Percentiles rank a stretch among this genome's conserved stretches.
phyloP scores from a whole-genome alignment of 2,113 vertebrate genomes.

The Hystrix brachyura region DNA sequence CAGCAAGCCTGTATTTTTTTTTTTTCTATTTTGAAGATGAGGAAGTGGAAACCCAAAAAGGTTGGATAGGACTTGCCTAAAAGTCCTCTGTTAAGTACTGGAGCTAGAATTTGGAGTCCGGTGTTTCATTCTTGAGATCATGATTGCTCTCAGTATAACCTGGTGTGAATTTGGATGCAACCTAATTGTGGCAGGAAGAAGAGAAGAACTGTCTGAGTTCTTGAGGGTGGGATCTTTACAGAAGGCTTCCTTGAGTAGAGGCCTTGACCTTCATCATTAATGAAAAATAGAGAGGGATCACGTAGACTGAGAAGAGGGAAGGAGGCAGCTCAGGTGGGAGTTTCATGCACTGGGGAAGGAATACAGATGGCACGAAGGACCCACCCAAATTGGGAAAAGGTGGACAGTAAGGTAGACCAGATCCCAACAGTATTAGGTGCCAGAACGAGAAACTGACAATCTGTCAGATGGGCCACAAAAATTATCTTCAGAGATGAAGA shows the following conservation, averaged over 20 bases:
- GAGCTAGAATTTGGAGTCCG: background rate
- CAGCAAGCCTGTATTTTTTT: background rate
- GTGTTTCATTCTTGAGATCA: background rate
- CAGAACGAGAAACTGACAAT: background rate
- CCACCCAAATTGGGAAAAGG: background rate
- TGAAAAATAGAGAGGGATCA: background rate
- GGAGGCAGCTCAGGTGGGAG: background rate
- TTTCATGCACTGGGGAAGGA: background rate
- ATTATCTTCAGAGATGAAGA: background rate
- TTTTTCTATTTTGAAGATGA: slow-evolving; percentile 23
- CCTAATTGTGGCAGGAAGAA: background rate
- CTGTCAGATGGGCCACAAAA: slow-evolving; percentile 25
- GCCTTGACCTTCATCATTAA: background rate
- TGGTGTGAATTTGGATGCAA: background rate
- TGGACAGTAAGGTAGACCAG: background rate
- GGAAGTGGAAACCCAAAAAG: background rate
- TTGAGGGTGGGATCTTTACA: background rate
- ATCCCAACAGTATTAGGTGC: background rate
- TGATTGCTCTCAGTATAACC: background rate
- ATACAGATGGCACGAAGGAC: background rate
- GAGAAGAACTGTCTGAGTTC: background rate
- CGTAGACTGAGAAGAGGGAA: background rate
- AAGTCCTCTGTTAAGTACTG: background rate
- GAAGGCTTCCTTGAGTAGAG: background rate
- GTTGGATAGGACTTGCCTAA: background rate